Evolutionary conservation across 2,797 vertebrate genomes (phyloP).

Genomic region (Channallabes apus): DNA sequence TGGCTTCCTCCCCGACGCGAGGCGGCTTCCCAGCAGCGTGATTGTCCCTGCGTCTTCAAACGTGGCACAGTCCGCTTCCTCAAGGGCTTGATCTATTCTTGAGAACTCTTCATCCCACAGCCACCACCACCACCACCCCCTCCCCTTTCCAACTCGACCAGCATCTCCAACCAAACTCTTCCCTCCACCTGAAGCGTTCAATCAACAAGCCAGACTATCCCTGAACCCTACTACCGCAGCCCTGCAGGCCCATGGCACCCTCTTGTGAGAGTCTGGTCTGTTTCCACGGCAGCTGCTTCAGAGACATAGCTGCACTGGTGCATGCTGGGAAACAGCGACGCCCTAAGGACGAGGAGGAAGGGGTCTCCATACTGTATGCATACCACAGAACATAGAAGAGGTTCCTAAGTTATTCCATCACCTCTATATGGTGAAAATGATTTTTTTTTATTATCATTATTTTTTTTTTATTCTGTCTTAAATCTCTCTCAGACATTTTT

Average conservation of each 20-base stretch:
- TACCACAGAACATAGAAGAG: slow-evolving; percentile 49
- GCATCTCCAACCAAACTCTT: slow-evolving; percentile 62
- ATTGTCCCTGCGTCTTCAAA: slow-evolving; percentile 99
- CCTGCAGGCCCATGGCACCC: slow-evolving; percentile 35
- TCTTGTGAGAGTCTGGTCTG: slow-evolving; percentile 50
- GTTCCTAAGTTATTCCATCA: slow-evolving; percentile 50
- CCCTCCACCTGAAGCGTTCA: slow-evolving; percentile 51
- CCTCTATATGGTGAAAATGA: slow-evolving; percentile 23
- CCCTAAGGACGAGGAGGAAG: slow-evolving; percentile 36
- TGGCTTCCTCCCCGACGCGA: slow-evolving; percentile 95
- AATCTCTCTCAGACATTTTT: slow-evolving; percentile 39
- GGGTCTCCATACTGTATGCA: slow-evolving; percentile 31
- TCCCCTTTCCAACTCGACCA: slow-evolving; percentile 57
- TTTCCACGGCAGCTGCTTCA: slow-evolving; percentile 61
- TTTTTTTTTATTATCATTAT: no score
- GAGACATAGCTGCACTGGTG: slow-evolving; percentile 58
- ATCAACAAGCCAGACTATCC: slow-evolving; percentile 47
- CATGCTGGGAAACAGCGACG: slow-evolving; percentile 48
- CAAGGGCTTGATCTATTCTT: slow-evolving; percentile 99
- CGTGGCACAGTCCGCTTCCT: slow-evolving; percentile 98
- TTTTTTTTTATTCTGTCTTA: slow-evolving; percentile 27
- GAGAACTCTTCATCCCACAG: slow-evolving; percentile 76
- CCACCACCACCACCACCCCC: slow-evolving; percentile 48
- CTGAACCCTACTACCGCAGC: slow-evolving; percentile 40
- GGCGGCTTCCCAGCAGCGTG: slow-evolving; percentile 97